phyloP scores from a whole-genome alignment of 2,888 invertebrate species.

The Erebia palarica region DNA sequence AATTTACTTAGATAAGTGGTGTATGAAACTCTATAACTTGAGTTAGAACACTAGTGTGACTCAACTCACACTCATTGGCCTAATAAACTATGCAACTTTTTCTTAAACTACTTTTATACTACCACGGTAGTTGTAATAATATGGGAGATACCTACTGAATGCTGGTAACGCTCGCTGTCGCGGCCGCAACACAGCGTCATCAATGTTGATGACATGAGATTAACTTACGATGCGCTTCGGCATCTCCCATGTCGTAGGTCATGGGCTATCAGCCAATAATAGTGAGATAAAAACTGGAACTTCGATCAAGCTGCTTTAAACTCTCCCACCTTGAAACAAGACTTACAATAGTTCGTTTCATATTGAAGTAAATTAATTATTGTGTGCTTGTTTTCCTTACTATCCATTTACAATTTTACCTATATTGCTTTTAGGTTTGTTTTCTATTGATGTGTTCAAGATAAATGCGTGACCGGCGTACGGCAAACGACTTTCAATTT shows the following conservation, averaged over 20 bases:
- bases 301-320: not conserved
- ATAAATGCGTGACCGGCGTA: conserved; percentile 20
- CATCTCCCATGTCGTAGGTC: conserved; percentile 41
- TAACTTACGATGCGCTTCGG: conserved; percentile 33
- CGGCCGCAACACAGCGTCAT: conserved; percentile 23
- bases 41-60: too few species aligned
- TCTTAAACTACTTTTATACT: too few species aligned
- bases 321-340: conserved; percentile 6
- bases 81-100: too few species aligned
- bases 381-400: not conserved
- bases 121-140: too few species aligned
- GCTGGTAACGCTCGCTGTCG: not conserved
- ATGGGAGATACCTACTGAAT: too few species aligned
- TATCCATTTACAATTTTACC: not conserved
- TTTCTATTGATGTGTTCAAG: not conserved
- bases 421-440: not conserved
- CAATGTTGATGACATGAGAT: conserved; percentile 35
- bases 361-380: conserved; percentile 16
- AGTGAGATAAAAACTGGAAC: conserved; percentile 31
- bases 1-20: too few species aligned
- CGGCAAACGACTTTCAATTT: conserved; percentile 31
- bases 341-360: not conserved
- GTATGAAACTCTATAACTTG: too few species aligned
- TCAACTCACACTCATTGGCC: too few species aligned
- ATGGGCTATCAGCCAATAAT: conserved; percentile 39